Conservation (phyloP, 2,888 invertebrate species). For the Gortyna flavago region DNA sequence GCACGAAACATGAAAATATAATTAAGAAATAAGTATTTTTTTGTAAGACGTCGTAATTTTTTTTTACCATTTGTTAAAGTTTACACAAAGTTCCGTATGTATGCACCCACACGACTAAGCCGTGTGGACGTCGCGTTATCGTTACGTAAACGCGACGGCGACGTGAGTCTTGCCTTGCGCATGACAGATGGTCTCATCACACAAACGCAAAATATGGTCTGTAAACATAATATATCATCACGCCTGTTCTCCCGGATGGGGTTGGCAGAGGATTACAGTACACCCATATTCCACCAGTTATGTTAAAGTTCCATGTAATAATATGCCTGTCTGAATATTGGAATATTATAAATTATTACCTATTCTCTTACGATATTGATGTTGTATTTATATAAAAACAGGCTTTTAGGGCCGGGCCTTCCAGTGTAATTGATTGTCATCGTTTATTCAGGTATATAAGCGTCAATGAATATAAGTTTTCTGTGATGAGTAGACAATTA, state of each 20-base stretch:
- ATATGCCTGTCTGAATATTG: neutral
- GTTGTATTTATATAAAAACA: neutral
- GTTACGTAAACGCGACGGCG: neutral
- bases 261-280: neutral
- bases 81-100: too few species aligned
- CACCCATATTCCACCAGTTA: neutral
- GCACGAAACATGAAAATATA: neutral
- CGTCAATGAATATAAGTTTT: neutral
- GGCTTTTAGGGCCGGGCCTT: neutral
- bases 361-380: neutral
- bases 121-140: neutral
- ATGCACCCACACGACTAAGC: too few species aligned
- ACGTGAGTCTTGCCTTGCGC: neutral
- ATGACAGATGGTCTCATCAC: neutral
- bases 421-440: neutral
- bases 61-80: neutral
- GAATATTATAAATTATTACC: neutral
- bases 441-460: neutral
- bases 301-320: neutral
- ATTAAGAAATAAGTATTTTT: neutral
- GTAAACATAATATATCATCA: neutral
- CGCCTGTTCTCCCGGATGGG: too few species aligned
- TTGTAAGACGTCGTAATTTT: neutral
- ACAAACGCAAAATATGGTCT: neutral
- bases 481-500: constrained; percentile 14